Evolutionary conservation across 1,140 invertebrate species (phyloP), one percentile per base, ranked within the genome.

Genomic region (Coelopa frigida): DNA sequence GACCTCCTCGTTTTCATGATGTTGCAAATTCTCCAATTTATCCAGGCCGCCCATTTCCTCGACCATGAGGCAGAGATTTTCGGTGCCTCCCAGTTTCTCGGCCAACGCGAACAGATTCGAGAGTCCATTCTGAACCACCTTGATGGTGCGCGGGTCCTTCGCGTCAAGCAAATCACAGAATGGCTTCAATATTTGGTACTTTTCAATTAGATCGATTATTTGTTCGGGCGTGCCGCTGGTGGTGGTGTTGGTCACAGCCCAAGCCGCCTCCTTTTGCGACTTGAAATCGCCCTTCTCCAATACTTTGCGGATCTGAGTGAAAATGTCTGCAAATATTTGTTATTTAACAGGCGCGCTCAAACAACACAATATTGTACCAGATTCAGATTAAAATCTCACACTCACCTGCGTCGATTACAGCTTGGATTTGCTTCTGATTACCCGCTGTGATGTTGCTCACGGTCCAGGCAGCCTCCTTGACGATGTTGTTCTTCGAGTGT

Each of bases 401-500:
- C 44, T 46, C 75, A 22, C 78, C 79, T 35, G 89, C 87, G 70
- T 95, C 87, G 46, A 96, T 86, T 14, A 96, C 92, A 36, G 85
- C 82, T 70, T 98, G 91, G 33, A 99, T 94, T 75, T 99, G 96
- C 8, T 79, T 72, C 52, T 87, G 83, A 66, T 96, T 98, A 26
- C 96, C 96, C 27, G 96, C 96, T 33, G 95, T 94, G 8, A 99
- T 89, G 70, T 99, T 99, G 27, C 92, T 95, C n/a, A 96, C 77
- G 47, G 97, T 97, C 96, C 96, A 99, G 1, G 96, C 92, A 3
- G 95, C 94, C 75, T 99, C 96, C 71, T 87, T 87, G 35, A 85
- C 80, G 47, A 85, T 81, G 37, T 84, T 82, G 23, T 78, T 70
- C 52, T 87, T 88, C 5, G 66, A 67, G 61, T 93, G 87, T 31